Evolutionary conservation across 2,113 vertebrate species (phyloP).

Genomic region (Pica pica): DNA sequence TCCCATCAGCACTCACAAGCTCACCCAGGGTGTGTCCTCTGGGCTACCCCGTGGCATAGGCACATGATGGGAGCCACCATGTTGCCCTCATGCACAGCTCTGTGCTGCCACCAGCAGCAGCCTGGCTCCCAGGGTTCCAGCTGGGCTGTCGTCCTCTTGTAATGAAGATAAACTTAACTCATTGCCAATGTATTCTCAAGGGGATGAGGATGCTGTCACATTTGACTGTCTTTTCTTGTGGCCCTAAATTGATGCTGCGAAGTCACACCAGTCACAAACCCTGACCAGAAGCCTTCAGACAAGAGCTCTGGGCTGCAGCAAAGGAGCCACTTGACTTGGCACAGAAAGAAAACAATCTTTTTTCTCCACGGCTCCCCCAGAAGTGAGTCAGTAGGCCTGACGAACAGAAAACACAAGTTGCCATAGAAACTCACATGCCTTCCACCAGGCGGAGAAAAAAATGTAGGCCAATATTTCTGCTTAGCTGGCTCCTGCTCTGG

Average conservation of each 20-base stretch:
- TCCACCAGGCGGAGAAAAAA: slow-evolving; percentile 58
- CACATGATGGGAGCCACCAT: fast-evolving
- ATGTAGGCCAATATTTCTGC: slow-evolving; percentile 79
- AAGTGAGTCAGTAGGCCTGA: slow-evolving; percentile 63
- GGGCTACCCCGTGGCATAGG: neutral
- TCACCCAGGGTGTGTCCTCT: fast-evolving
- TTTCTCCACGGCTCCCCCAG: slow-evolving; percentile 34
- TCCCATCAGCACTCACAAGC: neutral
- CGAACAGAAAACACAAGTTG: slow-evolving; percentile 71
- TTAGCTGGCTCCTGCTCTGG: slow-evolving; percentile 60
- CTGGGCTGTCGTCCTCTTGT: neutral
- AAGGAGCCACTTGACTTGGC: slow-evolving; percentile 41
- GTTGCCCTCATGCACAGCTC: neutral
- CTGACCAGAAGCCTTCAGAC: neutral
- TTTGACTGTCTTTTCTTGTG: neutral
- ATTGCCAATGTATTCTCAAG: neutral
- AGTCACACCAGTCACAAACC: neutral
- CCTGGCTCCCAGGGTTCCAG: neutral
- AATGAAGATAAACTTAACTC: neutral
- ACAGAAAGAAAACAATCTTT: slow-evolving; percentile 35
- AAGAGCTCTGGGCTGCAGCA: neutral
- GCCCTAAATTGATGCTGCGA: neutral
- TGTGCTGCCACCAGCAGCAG: neutral
- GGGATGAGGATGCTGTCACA: neutral
- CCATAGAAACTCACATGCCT: slow-evolving; percentile 73